Percentiles rank a stretch among this genome's conserved stretches.
These are phyloP conservation scores for Serrognathus titanus DNA, from an alignment of 2,888 invertebrate species.

Conservation along the genomic window DNA sequence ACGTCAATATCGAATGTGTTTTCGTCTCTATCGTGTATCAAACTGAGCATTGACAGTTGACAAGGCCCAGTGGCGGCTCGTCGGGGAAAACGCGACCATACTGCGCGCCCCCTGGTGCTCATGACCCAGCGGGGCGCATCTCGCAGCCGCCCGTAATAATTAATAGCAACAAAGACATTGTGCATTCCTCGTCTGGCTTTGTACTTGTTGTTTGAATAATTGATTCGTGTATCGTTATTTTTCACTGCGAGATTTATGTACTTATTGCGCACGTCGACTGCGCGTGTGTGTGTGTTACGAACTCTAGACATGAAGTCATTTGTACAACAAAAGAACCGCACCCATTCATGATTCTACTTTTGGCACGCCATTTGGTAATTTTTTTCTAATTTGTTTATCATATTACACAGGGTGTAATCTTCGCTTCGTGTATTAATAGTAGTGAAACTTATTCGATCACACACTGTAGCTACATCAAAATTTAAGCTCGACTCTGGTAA, in stretches of 20 bases:
- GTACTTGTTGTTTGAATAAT: conserved; percentile 20
- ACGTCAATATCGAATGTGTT: conserved; percentile 21
- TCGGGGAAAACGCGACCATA: conserved; percentile 22
- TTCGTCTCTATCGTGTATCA: conserved; percentile 27
- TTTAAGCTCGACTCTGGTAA: too few relatives aligned
- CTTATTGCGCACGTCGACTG: too few relatives aligned
- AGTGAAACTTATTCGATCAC: too few relatives aligned
- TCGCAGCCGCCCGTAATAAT: conserved; percentile 23
- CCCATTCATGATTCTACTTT: too few relatives aligned
- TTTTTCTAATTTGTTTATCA: too few relatives aligned
- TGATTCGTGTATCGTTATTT: conserved; percentile 13
- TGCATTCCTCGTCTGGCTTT: conserved; percentile 18
- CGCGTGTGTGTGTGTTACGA: too few relatives aligned
- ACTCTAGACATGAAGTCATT: too few relatives aligned
- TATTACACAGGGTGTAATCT: too few relatives aligned
- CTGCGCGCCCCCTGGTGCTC: conserved; percentile 21
- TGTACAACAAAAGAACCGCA: too few relatives aligned
- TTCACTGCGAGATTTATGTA: neutral
- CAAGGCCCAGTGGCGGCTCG: conserved; percentile 25
- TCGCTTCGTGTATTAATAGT: too few relatives aligned
- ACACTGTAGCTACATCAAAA: too few relatives aligned
- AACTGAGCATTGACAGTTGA: conserved; percentile 26
- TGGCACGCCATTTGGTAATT: too few relatives aligned
- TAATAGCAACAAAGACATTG: conserved; percentile 23
- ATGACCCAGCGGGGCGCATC: conserved; percentile 19